Conservation (phyloP, 2,888 invertebrate genomes). For the Ferrisia virgata region DNA sequence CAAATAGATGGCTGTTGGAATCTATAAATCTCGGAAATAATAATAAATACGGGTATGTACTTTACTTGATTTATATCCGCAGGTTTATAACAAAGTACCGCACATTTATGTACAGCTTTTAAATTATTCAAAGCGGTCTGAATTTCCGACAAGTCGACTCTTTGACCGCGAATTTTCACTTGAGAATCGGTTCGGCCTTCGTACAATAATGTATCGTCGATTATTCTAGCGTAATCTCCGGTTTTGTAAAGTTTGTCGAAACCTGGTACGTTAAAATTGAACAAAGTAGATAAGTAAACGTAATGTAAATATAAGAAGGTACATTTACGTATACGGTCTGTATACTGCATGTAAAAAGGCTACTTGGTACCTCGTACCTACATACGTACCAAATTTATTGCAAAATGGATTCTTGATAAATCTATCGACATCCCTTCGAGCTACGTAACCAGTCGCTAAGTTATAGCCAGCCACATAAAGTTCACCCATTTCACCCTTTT, state of each 20-base stretch:
- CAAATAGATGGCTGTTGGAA: no score
- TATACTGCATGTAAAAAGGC: no score
- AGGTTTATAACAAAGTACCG: conserved; percentile 75
- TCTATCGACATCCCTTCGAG: conserved; percentile 68
- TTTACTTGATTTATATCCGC: conserved; percentile 61
- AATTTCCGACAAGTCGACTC: conserved; percentile 80
- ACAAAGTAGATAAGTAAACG: not conserved
- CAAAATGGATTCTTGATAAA: conserved; percentile 75
- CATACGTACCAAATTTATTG: conserved; percentile 14
- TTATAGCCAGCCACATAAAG: conserved; percentile 78
- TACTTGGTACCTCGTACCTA: no score
- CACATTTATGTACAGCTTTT: conserved; percentile 66
- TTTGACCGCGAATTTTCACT: conserved; percentile 79
- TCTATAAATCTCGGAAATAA: not conserved
- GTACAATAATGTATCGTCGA: conserved; percentile 66
- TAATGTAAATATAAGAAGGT: no score
- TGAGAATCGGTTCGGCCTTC: conserved; percentile 85
- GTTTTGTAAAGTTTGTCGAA: conserved; percentile 65
- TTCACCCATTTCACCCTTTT: conserved; percentile 73
- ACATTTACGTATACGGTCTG: no score
- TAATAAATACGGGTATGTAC: not conserved
- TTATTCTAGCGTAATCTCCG: conserved; percentile 75
- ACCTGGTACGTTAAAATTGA: conserved; percentile 2
- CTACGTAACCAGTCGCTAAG: conserved; percentile 77
- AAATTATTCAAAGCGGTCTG: conserved; percentile 68